Base-by-base conservation (phyloP, 2,888 invertebrate species). In the Pomacea canaliculata region DNA sequence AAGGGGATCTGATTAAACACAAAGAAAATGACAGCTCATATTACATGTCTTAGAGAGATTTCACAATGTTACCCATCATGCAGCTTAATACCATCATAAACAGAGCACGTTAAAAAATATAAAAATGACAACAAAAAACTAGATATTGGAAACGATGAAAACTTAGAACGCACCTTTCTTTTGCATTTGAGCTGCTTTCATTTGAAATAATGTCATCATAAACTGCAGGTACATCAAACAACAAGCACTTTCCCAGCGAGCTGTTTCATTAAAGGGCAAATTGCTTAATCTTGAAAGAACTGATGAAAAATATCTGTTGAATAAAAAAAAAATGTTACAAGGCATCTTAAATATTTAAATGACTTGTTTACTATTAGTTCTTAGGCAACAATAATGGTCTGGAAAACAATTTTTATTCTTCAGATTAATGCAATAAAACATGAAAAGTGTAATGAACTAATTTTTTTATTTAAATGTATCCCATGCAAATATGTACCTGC, bases 181-280 rank as follows among this genome's bases (percentile, higher is more conserved):
- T 67, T 72, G 80, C 10, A 85, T 71, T 7, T 83, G 76, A 56
- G 71, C 77, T 3, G 73, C 77, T 49, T 76, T 83, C 70, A 81
- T 66, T 10, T 75, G 79, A 76, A 80, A 84, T 8, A 85, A 46
- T 19, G 78, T 65, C 68, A 86, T 82, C 76, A 87, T 73, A 73
- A 80, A 85, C 70, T 83, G 78, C 12, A 86, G 78, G 76, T 86
- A 87, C 68, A 84, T 72, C 10, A 86, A 77, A 67, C 78, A 82
- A 68, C 80, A 81, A 18, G 83, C 81, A 71, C 81, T 82, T 13
- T 81, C 23, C 77, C 76, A 75, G 70, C 86, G 77, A 5, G 78
- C 69, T 10, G 78, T 71, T 51, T 80, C 79, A 19, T 78, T 63
- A 49, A 84, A 12, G 5, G 87, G 85, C 78, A 87, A 73, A 2